Conservation (phyloP, 2,888 invertebrate genomes). For the Drosophila nigritarsus region DNA sequence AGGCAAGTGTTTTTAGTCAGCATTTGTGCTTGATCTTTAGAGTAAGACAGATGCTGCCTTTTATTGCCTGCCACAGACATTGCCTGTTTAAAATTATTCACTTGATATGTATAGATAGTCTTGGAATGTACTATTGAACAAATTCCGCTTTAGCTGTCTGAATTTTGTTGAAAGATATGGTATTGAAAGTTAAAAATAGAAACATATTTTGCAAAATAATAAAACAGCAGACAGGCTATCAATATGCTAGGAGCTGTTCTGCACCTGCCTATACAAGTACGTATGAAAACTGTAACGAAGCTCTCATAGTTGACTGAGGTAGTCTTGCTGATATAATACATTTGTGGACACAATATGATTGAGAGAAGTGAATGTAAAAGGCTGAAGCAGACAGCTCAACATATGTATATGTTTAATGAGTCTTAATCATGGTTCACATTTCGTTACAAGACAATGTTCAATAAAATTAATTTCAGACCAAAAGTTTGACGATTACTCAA, state of each 20-base stretch:
- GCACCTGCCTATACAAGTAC: neutral
- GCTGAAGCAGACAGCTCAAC: neutral
- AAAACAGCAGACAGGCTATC: neutral
- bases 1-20: conserved; percentile 36
- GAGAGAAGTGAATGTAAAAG: neutral
- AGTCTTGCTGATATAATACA: neutral
- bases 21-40: conserved; percentile 5
- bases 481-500: conserved; percentile 77
- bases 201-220: neutral
- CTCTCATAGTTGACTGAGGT: neutral
- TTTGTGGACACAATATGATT: neutral
- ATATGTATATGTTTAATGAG: neutral
- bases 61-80: conserved; percentile 18
- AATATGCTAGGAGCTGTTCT: neutral
- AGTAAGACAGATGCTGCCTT: conserved; percentile 22
- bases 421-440: neutral
- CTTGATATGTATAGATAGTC: conserved; percentile 15
- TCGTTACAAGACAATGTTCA: neutral
- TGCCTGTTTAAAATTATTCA: conserved; percentile 14
- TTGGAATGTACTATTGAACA: conserved; percentile 31
- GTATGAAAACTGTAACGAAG: neutral
- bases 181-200: neutral
- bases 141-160: conserved; percentile 48
- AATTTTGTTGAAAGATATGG: conserved; percentile 21
- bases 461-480: conserved; percentile 45